Percentiles rank a stretch among this genome's conserved stretches.
These are phyloP conservation scores for Heliconius erato DNA, from an alignment of 2,888 invertebrate species.

Conservation along the genomic window DNA sequence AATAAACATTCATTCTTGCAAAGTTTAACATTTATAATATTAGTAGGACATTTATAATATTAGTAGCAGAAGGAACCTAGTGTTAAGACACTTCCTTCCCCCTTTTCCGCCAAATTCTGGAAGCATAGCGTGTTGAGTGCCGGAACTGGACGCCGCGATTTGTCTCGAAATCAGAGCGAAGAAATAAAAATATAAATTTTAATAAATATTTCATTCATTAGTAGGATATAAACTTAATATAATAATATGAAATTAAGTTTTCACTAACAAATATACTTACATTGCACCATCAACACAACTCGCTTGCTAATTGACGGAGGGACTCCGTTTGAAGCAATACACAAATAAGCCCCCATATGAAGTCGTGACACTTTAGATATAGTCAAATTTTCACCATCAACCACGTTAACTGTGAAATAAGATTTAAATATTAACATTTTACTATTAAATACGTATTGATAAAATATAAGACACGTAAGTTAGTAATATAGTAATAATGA, in stretches of 20 bases:
- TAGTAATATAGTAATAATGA: too few relatives aligned
- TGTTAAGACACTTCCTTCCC: background rate
- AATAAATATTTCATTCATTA: too few relatives aligned
- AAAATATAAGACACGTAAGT: background rate
- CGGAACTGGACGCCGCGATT: background rate
- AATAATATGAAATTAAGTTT: background rate
- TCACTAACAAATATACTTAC: constrained; percentile 85
- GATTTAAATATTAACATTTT: background rate
- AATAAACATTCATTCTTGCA: too few relatives aligned
- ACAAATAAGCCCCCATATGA: constrained; percentile 96
- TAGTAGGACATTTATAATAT: too few relatives aligned
- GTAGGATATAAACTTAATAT: background rate
- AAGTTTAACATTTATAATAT: too few relatives aligned
- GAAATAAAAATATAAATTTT: background rate
- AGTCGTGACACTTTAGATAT: constrained; percentile 95
- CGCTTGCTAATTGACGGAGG: constrained; percentile 95
- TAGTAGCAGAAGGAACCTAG: background rate
- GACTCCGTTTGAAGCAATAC: constrained; percentile 97
- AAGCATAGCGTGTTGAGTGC: background rate
- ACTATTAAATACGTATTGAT: background rate
- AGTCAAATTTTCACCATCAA: constrained; percentile 94
- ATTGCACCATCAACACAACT: constrained; percentile 93
- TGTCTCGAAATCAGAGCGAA: background rate
- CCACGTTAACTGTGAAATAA: constrained; percentile 89
- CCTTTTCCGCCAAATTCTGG: background rate